phyloP scores from a whole-genome alignment of 92 coral and sea anemone species.

The Galaxea fascicularis region DNA sequence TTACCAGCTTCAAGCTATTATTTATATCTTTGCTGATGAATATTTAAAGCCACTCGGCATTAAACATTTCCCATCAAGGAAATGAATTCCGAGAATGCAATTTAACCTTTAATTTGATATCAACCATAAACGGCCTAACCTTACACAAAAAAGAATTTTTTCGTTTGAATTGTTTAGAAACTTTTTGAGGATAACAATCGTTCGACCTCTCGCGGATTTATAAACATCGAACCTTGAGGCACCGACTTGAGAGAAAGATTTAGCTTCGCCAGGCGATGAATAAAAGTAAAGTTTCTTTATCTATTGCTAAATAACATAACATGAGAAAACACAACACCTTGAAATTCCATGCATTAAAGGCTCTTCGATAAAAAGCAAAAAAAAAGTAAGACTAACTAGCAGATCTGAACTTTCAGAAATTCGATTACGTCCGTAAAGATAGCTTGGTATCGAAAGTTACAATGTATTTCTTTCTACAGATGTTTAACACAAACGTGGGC shows the following conservation, averaged over 20 bases:
- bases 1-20: constrained; percentile 12
- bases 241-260: background rate
- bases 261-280: background rate
- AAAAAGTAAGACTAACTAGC: too few species aligned
- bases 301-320: background rate
- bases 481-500: constrained; percentile 7
- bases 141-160: background rate
- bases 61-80: constrained; percentile 1
- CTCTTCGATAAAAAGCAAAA: background rate
- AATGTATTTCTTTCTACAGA: background rate
- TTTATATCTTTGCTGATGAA: background rate
- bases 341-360: constrained; percentile 18
- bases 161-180: constrained; percentile 13
- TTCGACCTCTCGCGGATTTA: background rate
- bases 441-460: background rate
- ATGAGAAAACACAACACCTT: background rate
- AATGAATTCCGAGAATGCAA: constrained; percentile 22
- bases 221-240: background rate
- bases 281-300: background rate
- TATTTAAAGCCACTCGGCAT: background rate
- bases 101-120: constrained; percentile 2
- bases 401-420: too few species aligned
- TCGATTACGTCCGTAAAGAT: background rate
- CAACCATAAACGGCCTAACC: background rate
- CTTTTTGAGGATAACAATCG: background rate